Evolutionary conservation across 2,113 vertebrate genomes (phyloP), one percentile per base, ranked within the genome.

Genomic region (Nicator chloris): DNA sequence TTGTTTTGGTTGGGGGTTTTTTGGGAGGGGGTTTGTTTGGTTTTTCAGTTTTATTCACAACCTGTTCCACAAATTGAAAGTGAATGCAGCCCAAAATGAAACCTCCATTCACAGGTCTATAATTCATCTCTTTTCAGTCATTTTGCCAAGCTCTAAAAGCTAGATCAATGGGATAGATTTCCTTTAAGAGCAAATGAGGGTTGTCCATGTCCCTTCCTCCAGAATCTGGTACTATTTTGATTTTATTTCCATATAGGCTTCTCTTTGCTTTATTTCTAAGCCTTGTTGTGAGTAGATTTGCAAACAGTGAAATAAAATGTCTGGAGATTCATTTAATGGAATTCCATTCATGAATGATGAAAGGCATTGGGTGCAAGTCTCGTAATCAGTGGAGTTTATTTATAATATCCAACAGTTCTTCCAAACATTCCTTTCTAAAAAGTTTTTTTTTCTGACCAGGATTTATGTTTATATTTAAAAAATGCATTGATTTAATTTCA

Each of bases 251-350:
- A 53, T 68, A 20, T 57, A 78, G 73, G 13, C 7, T 90, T 73
- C 44, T 84, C 82, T 92, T 70, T 93, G 44, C n/a, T 81, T 92
- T 86, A 75, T 84, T 96, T 71, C 73, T 81, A 81, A 83, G 49
- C 28, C 31, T 84, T 57, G 3, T 13, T 61, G 11, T 19, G 30
- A 59, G 27, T 40, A 95, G 75, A 56, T 79, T 83, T 83, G 10
- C 26, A 53, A 73, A 87, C 87, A 79, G 17, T 66, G 50, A 73
- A 84, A 73, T 59, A 59, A 89, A 75, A 23, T 82, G 31, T 81
- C 76, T 68, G 28, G 87, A 94, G 87, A 86, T 56, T 94, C 27
- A 49, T 35, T 79, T 92, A 89, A 91, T 70, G 39, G 39, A 35
- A 88, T 7, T 51, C 42, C 65, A 70, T 82, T 82, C 63, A 92